Percentiles rank a stretch among this genome's conserved stretches.
These are phyloP conservation scores for Drosophila birchii DNA, from an alignment of 2,888 invertebrate species.

Conservation along the genomic window DNA sequence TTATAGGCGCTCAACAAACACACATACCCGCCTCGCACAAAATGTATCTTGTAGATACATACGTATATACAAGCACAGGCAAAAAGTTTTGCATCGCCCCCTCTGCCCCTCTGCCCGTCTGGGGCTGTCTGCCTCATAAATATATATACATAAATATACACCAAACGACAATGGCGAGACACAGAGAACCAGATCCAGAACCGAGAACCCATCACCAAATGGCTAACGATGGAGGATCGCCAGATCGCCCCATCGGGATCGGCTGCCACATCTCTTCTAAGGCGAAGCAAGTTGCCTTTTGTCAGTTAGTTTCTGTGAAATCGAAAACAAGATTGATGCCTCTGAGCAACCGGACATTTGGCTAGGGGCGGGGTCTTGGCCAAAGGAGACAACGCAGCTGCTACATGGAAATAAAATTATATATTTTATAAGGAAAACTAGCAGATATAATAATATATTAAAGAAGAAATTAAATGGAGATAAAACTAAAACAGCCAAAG, in stretches of 20 bases:
- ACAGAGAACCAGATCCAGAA: constrained; percentile 55
- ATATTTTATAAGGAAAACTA: background rate
- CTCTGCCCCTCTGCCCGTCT: constrained; percentile 29
- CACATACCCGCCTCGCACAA: constrained; percentile 33
- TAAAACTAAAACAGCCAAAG: background rate
- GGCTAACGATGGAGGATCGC: constrained; percentile 41
- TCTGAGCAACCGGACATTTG: constrained; percentile 33
- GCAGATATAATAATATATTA: background rate
- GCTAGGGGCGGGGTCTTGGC: constrained; percentile 7
- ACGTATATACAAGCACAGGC: constrained; percentile 55
- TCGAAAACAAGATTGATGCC: constrained; percentile 75
- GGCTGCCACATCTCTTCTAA: constrained; percentile 18
- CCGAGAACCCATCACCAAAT: constrained; percentile 50
- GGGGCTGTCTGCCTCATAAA: constrained; percentile 70
- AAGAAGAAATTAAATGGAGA: too few relatives aligned
- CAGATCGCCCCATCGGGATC: constrained; percentile 38
- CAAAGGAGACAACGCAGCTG: constrained; percentile 64
- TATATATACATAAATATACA: constrained; percentile 36
- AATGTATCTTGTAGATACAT: constrained; percentile 68
- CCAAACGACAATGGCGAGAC: constrained; percentile 69
- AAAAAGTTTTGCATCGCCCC: constrained; percentile 66
- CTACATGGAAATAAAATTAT: background rate
- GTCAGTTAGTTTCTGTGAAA: constrained; percentile 61
- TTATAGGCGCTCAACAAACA: constrained; percentile 74
- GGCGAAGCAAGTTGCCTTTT: constrained; percentile 62